A percentile compares a stretch with the other conserved stretches of the same genome.
phyloP scores from a whole-genome alignment of 2,888 invertebrate genomes.

The Drosophila koepferae region DNA sequence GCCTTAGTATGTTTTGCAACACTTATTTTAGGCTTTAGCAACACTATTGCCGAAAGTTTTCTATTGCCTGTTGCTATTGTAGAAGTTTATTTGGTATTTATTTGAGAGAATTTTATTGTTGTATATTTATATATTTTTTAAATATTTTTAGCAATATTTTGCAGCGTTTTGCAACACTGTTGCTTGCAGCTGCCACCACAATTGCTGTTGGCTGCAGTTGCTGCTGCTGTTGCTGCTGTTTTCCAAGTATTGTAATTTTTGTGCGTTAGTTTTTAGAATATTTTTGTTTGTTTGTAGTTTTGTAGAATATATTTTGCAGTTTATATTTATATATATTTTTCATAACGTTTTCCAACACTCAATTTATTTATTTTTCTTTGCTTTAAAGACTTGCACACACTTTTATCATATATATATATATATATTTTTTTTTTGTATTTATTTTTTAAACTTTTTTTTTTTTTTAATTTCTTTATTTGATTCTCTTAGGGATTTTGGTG shows the following conservation, averaged over 20 bases:
- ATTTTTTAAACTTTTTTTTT: not conserved
- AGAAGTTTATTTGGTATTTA: not conserved
- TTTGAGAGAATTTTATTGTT: not conserved
- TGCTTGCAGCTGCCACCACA: not conserved
- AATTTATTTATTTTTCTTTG: not conserved
- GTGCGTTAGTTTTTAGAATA: conserved; percentile 4
- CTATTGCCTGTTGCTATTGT: not conserved
- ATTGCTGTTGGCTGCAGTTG: not conserved
- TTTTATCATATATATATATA: not conserved
- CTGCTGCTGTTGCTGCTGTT: not conserved
- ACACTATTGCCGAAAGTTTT: not conserved
- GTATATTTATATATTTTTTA: not conserved
- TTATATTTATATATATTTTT: not conserved
- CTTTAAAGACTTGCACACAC: not conserved
- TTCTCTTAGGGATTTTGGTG: conserved; percentile 47
- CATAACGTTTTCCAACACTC: conserved; percentile 10
- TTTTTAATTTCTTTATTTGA: not conserved
- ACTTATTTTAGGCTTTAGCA: not conserved
- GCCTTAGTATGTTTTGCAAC: not conserved
- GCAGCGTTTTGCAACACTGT: conserved; percentile 5
- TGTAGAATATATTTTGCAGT: not conserved
- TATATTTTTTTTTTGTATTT: not conserved
- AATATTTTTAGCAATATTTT: not conserved
- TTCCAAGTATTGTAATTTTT: not conserved
- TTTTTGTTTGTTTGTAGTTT: not conserved